Evolutionary conservation across 2,888 invertebrate species (phyloP).

Genomic region (Aromia moschata): DNA sequence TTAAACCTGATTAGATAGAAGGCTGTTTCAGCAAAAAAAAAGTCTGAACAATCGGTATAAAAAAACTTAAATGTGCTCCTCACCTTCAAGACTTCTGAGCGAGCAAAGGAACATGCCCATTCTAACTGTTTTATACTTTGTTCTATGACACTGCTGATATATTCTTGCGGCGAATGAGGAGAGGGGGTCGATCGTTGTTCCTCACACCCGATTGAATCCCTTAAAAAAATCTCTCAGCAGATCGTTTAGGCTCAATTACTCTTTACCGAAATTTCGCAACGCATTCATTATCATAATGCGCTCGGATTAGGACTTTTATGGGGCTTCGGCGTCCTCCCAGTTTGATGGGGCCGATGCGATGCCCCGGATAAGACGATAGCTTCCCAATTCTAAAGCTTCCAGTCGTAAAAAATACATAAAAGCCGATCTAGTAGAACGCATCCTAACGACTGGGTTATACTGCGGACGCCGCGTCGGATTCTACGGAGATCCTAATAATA

Average conservation of each 20-base stretch:
- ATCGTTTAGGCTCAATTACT: slow-evolving; percentile 16
- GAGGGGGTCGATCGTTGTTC: too few relatives aligned
- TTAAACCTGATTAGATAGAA: too few relatives aligned
- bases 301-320: slow-evolving; percentile 37
- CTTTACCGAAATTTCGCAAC: slow-evolving; percentile 15
- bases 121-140: too few relatives aligned
- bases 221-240: too few relatives aligned
- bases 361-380: slow-evolving; percentile 47
- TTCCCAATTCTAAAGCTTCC: slow-evolving; percentile 48
- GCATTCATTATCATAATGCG: slow-evolving; percentile 28
- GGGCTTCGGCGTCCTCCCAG: slow-evolving; percentile 36
- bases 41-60: too few relatives aligned
- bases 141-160: too few relatives aligned
- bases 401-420: slow-evolving; percentile 57
- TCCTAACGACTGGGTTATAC: slow-evolving; percentile 56
- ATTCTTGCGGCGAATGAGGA: too few relatives aligned
- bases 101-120: too few relatives aligned
- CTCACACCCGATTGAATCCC: too few relatives aligned
- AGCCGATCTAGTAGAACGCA: slow-evolving; percentile 58
- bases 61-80: too few relatives aligned
- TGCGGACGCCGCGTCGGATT: slow-evolving; percentile 52
- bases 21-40: too few relatives aligned
- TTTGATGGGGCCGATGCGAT: slow-evolving; percentile 50
- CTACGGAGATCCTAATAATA: slow-evolving; percentile 47
- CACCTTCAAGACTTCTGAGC: too few relatives aligned